These are phyloP conservation scores for Lithophane socia DNA, from an alignment of 2,888 invertebrate species.

Conservation along the genomic window DNA sequence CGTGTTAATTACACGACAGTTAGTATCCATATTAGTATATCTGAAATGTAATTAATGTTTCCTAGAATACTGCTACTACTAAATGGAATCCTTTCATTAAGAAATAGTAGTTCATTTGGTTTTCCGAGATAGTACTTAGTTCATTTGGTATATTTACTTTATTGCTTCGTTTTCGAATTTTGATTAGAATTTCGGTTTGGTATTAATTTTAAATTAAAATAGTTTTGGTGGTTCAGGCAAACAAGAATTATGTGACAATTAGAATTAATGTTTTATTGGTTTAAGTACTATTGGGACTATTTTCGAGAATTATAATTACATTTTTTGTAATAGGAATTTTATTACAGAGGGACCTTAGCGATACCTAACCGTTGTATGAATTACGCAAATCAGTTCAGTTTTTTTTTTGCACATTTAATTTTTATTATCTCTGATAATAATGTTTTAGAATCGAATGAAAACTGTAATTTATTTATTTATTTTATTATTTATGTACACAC, in stretches of 20 bases:
- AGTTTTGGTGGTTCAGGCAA: not conserved
- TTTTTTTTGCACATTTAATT: not conserved
- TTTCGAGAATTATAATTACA: not conserved
- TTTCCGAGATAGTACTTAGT: not conserved
- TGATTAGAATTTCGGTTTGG: conserved; percentile 11
- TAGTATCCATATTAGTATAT: not conserved
- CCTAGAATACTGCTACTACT: conserved; percentile 8
- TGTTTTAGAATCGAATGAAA: not conserved
- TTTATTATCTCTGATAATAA: not conserved
- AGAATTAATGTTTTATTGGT: conserved; percentile 1
- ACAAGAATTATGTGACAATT: not conserved
- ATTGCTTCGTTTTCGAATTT: conserved; percentile 5
- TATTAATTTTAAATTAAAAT: conserved; percentile 7
- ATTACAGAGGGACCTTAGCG: no score
- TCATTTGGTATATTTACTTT: conserved; percentile 14
- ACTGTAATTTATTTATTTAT: no score
- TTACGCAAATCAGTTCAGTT: not conserved
- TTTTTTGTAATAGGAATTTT: conserved; percentile 1
- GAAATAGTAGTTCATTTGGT: conserved; percentile 30
- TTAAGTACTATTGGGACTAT: not conserved
- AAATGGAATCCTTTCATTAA: conserved; percentile 36
- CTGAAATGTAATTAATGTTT: conserved; percentile 55
- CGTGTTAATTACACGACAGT: conserved; percentile 41
- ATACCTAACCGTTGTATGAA: not conserved
- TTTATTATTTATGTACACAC: no score